Evolutionary conservation across 2,888 invertebrate species (phyloP).

Genomic region (Baccha elongata): DNA sequence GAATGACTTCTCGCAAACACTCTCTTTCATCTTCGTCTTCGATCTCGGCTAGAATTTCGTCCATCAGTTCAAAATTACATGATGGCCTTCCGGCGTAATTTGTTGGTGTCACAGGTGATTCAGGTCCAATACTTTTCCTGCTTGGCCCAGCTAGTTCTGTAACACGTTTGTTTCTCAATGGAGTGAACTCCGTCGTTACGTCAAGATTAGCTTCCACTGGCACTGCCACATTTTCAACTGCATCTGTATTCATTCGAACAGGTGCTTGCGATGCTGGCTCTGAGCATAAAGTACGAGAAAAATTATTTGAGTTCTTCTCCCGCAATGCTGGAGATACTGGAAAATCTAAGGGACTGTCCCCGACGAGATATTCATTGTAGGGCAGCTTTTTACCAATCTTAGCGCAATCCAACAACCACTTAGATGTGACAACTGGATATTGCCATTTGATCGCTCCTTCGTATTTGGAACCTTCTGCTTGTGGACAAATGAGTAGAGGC

Average conservation of each 20-base stretch:
- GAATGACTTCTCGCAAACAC: conserved; percentile 79
- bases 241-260: conserved; percentile 70
- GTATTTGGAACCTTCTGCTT: conserved; percentile 90
- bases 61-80: conserved; percentile 77
- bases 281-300: conserved; percentile 30
- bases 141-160: conserved; percentile 78
- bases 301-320: conserved; percentile 72
- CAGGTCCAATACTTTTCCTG: conserved; percentile 69
- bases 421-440: conserved; percentile 89
- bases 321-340: conserved; percentile 76
- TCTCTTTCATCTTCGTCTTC: conserved; percentile 79
- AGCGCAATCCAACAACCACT: conserved; percentile 90
- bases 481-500: conserved; percentile 91
- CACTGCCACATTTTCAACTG: conserved; percentile 66
- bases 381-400: conserved; percentile 83
- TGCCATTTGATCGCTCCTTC: conserved; percentile 92
- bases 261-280: background rate
- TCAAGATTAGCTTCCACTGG: conserved; percentile 15
- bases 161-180: conserved; percentile 79
- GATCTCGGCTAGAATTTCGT: conserved; percentile 77
- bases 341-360: conserved; percentile 82
- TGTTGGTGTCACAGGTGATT: conserved; percentile 80
- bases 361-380: conserved; percentile 85
- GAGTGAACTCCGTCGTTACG: conserved; percentile 76
- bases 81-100: conserved; percentile 74